phyloP scores from a whole-genome alignment of 2,888 invertebrate species.

The Tipula unca region DNA sequence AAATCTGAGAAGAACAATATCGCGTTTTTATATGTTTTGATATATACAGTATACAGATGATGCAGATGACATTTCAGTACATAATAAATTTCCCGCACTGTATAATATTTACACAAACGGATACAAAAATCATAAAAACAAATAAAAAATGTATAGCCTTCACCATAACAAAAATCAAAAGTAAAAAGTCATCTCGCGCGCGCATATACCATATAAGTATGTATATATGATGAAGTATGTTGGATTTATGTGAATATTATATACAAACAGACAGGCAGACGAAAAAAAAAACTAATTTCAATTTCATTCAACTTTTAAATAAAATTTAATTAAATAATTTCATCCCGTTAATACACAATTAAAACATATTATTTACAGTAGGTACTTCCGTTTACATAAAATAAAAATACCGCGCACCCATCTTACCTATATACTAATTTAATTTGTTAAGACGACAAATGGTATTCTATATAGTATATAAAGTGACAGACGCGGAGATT shows the following conservation, averaged over 20 bases:
- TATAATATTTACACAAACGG: not conserved
- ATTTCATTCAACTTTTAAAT: not conserved
- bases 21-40: too few relatives aligned
- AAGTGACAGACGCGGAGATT: not conserved
- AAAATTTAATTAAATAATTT: not conserved
- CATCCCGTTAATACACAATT: not conserved
- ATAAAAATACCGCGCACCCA: not conserved
- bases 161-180: not conserved
- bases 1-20: not conserved
- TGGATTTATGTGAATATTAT: not conserved
- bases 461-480: not conserved
- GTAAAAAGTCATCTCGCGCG: not conserved
- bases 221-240: not conserved
- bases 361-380: not conserved
- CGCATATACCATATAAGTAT: not conserved
- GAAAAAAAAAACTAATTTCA: not conserved
- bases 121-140: not conserved
- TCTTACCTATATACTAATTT: not conserved
- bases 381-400: not conserved
- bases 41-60: not conserved
- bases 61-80: not conserved
- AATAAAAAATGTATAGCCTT: not conserved
- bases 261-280: not conserved
- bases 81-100: not conserved
- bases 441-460: not conserved